These are phyloP conservation scores for Esox niger DNA, from an alignment of 2,113 vertebrate species.

Conservation along the genomic window DNA sequence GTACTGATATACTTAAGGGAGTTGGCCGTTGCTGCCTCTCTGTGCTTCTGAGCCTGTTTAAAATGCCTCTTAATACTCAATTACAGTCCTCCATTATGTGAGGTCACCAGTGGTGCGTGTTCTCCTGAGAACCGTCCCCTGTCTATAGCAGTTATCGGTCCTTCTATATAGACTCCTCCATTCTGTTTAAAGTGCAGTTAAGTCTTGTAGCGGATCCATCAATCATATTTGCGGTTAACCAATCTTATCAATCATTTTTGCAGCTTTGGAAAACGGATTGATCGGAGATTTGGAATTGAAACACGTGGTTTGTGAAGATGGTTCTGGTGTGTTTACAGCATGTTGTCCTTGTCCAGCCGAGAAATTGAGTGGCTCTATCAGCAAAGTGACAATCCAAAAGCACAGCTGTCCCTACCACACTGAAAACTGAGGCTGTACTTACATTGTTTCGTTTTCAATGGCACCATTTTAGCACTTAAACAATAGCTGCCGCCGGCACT, in stretches of 20 bases:
- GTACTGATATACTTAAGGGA: conserved; percentile 14
- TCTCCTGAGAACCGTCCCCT: conserved; percentile 3
- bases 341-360: no score
- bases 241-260: no score
- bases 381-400: no score
- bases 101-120: conserved; percentile 32
- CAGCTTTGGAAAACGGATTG: background rate
- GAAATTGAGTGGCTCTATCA: no score
- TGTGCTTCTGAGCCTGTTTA: background rate
- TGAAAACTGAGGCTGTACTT: no score
- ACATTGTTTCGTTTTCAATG: no score
- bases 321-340: no score
- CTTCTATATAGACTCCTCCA: conserved; percentile 54
- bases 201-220: conserved; percentile 46
- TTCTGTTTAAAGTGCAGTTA: conserved; percentile 50
- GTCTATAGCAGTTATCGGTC: conserved; percentile 54
- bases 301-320: background rate
- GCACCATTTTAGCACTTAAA: no score
- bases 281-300: background rate
- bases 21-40: conserved; percentile 4
- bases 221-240: conserved; percentile 40
- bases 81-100: conserved; percentile 35
- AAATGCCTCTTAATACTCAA: conserved; percentile 41
- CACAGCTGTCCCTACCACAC: no score
- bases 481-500: no score